A percentile compares a stretch with the other conserved stretches of the same genome.
These are phyloP conservation scores for Epinotia nisella DNA, from an alignment of 2,888 invertebrate species.

Conservation along the genomic window DNA sequence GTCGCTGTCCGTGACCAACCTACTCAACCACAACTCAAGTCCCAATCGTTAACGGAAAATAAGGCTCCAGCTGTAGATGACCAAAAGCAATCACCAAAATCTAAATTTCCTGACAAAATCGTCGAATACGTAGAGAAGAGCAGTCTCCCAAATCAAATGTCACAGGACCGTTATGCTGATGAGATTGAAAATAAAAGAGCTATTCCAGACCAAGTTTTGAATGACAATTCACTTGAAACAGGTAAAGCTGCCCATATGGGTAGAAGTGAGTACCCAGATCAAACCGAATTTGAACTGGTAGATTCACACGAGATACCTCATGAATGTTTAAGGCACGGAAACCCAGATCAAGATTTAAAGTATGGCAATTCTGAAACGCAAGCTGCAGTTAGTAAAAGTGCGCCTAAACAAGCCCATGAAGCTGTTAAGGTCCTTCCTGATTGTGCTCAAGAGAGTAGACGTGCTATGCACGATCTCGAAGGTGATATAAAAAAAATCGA, in stretches of 20 bases:
- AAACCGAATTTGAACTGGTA: not conserved
- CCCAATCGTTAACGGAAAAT: slow-evolving; percentile 21
- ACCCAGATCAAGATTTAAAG: not conserved
- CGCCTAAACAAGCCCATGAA: not conserved
- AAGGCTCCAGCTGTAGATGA: not conserved
- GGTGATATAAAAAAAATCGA: slow-evolving; percentile 2
- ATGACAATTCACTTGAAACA: not conserved
- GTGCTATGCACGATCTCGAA: not conserved
- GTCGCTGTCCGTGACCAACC: not conserved
- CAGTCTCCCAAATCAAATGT: not conserved
- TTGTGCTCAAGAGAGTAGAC: slow-evolving; percentile 17
- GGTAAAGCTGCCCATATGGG: not conserved
- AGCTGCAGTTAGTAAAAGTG: not conserved
- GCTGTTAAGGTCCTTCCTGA: slow-evolving; percentile 6
- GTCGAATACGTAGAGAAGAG: not conserved
- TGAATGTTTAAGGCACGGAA: not conserved
- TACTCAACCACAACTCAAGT: not conserved
- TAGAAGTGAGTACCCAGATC: not conserved
- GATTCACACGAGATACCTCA: not conserved
- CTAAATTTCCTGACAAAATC: slow-evolving; percentile 2
- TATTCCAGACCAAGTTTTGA: not conserved
- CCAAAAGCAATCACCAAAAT: not conserved
- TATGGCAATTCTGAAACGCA: not conserved
- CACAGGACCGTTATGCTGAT: not conserved
- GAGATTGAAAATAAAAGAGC: slow-evolving; percentile 3